A percentile compares a stretch with the other conserved stretches of the same genome.
phyloP scores from a whole-genome alignment of 1,140 invertebrate genomes.

The Drosophila elegans region DNA sequence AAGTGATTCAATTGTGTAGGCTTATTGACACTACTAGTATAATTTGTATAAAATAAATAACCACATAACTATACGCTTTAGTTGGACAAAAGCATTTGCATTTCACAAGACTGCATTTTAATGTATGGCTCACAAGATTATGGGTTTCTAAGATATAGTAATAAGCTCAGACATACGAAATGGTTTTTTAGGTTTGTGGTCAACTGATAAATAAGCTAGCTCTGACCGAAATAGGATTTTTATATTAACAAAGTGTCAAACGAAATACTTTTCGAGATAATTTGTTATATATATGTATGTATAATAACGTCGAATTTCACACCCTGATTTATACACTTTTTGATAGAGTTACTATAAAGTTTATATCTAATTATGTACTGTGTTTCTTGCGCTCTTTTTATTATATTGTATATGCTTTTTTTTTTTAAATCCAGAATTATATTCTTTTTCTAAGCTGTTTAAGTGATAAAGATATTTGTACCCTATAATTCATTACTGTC shows the following conservation, averaged over 20 bases:
- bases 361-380: no score
- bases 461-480: no score
- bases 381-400: no score
- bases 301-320: no score
- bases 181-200: not conserved
- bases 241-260: not conserved
- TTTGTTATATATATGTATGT: not conserved
- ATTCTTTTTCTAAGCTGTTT: no score
- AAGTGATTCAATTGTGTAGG: not conserved
- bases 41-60: conserved; percentile 4
- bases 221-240: not conserved
- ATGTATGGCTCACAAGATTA: not conserved
- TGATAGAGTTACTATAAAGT: no score
- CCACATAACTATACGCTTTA: not conserved
- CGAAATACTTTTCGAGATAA: not conserved
- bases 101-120: no score
- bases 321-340: no score
- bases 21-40: not conserved
- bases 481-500: no score
- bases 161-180: not conserved
- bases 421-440: no score
- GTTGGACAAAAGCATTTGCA: not conserved
- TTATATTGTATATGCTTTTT: no score
- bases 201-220: not conserved
- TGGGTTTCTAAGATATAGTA: not conserved